Conservation (phyloP, 2,797 vertebrate genomes). For the Eulemur rubriventer region DNA sequence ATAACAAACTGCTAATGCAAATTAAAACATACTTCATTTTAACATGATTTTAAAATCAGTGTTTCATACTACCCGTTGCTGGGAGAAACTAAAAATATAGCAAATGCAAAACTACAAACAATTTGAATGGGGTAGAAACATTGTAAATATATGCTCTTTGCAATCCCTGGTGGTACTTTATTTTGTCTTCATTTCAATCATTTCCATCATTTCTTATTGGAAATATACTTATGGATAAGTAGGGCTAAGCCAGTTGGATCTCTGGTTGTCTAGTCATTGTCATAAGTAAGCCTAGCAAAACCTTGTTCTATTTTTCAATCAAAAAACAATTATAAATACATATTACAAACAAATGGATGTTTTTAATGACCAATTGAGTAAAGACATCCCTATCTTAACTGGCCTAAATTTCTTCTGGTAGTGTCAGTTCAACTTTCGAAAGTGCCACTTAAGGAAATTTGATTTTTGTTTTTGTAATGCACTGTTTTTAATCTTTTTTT, state of each 20-base stretch:
- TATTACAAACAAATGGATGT: slow-evolving; percentile 83
- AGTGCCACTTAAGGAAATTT: slow-evolving; percentile 97
- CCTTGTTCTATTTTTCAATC: slow-evolving; percentile 83
- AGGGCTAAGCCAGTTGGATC: slow-evolving; percentile 82
- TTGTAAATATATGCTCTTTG: slow-evolving; percentile 97
- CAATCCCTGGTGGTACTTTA: slow-evolving; percentile 93
- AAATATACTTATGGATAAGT: slow-evolving; percentile 88
- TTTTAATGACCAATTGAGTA: slow-evolving; percentile 83
- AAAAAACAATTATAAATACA: slow-evolving; percentile 78
- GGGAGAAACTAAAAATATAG: slow-evolving; percentile 87
- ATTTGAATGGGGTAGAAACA: slow-evolving; percentile 87
- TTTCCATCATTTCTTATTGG: slow-evolving; percentile 89
- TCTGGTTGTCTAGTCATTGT: slow-evolving; percentile 82
- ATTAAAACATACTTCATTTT: slow-evolving; percentile 85
- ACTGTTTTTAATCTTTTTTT: slow-evolving; percentile 93
- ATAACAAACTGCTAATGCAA: slow-evolving; percentile 84
- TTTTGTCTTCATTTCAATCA: slow-evolving; percentile 92
- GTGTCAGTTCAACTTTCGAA: slow-evolving; percentile 94
- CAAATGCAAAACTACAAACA: slow-evolving; percentile 88
- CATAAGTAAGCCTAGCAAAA: slow-evolving; percentile 80
- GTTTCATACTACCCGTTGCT: slow-evolving; percentile 86
- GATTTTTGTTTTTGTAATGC: slow-evolving; percentile 95
- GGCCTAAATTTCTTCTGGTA: slow-evolving; percentile 90
- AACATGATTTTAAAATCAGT: slow-evolving; percentile 83
- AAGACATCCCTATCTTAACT: slow-evolving; percentile 83